phyloP scores from a whole-genome alignment of 2,888 invertebrate genomes.

The Lasioglossum vierecki region DNA sequence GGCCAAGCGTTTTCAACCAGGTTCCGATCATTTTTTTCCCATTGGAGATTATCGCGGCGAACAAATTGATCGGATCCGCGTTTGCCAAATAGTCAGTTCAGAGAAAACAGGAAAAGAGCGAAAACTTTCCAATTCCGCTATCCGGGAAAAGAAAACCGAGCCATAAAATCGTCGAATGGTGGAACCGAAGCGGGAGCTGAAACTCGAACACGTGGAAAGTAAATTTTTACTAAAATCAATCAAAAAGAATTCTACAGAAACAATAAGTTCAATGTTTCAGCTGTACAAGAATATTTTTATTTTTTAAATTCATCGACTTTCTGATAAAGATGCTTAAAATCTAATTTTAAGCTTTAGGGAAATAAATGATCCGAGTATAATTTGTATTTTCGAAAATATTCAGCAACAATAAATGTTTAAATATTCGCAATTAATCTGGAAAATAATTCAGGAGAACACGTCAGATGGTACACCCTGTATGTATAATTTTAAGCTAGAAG shows the following conservation, averaged over 20 bases:
- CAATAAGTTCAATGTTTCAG: too few relatives aligned
- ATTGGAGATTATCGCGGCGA: neutral
- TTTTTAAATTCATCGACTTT: too few relatives aligned
- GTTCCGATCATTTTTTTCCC: neutral
- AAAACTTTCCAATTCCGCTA: neutral
- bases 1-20: neutral
- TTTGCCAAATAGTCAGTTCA: neutral
- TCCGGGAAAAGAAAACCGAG: neutral
- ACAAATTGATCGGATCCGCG: neutral
- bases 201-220: neutral
- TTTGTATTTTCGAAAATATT: neutral
- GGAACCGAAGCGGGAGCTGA: neutral
- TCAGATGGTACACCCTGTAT: neutral
- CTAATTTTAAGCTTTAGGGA: neutral
- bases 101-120: neutral
- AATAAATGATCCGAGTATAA: too few relatives aligned
- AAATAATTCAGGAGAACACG: neutral
- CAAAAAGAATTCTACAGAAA: too few relatives aligned
- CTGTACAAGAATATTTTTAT: too few relatives aligned
- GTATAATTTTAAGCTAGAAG: neutral
- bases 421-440: neutral
- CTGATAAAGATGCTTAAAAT: too few relatives aligned
- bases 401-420: neutral
- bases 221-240: neutral
- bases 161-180: neutral